These are phyloP conservation scores for Falco novaeseelandiae DNA, from an alignment of 2,797 vertebrate genomes.

Conservation along the genomic window DNA sequence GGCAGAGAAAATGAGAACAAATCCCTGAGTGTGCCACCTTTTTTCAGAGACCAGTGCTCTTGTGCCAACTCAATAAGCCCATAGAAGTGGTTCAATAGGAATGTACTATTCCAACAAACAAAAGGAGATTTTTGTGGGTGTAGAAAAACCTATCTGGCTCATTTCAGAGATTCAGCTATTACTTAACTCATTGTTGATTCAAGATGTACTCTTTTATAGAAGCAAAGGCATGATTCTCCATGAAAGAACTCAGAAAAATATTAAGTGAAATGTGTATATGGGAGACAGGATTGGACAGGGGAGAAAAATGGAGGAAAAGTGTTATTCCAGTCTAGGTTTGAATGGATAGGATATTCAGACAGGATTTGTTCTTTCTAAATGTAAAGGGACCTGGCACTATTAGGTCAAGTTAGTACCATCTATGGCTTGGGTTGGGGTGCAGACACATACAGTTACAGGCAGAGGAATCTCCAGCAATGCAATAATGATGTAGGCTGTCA, in stretches of 20 bases:
- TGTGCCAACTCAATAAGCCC: not conserved
- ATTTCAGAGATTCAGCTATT: not conserved
- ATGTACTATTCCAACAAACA: not conserved
- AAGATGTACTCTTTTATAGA: not conserved
- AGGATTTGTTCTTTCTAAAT: not conserved
- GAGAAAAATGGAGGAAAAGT: not conserved
- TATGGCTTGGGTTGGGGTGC: not conserved
- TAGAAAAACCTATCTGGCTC: not conserved
- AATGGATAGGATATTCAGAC: not conserved
- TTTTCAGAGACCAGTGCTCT: not conserved
- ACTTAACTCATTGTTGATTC: not conserved
- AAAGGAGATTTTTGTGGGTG: not conserved
- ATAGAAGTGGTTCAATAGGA: not conserved
- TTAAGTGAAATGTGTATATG: not conserved
- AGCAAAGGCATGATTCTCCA: not conserved
- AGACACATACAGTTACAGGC: conserved; percentile 51
- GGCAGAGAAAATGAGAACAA: not conserved
- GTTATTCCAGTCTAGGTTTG: not conserved
- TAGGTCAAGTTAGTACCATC: not conserved
- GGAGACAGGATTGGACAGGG: not conserved
- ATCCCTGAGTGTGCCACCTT: not conserved
- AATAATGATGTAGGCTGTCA: conserved; percentile 70
- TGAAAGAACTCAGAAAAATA: not conserved
- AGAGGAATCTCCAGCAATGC: conserved; percentile 72
- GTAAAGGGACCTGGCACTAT: not conserved